Evolutionary conservation across 2,888 invertebrate species (phyloP).

Genomic region (Tetragonisca angustula): DNA sequence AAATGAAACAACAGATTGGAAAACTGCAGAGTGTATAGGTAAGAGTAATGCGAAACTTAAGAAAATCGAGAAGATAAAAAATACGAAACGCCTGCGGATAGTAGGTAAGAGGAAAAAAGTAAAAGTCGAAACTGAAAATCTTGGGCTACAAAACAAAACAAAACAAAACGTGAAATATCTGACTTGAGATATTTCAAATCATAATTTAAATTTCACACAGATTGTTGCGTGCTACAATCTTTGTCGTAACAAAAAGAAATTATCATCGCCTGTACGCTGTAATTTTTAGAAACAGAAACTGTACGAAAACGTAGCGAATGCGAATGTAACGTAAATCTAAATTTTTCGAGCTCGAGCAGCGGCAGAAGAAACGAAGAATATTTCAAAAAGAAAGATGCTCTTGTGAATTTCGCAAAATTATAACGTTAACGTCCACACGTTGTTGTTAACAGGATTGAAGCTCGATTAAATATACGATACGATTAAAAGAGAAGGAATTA

Average conservation of each 20-base stretch:
- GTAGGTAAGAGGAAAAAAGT: not conserved
- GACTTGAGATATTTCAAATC: not conserved
- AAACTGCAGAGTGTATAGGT: too few relatives aligned
- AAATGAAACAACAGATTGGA: too few relatives aligned
- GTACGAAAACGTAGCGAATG: too few relatives aligned
- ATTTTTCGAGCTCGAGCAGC: not conserved
- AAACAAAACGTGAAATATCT: not conserved
- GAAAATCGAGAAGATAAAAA: too few relatives aligned
- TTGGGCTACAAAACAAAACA: not conserved
- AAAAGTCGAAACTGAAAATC: not conserved
- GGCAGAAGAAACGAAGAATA: too few relatives aligned
- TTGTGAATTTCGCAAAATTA: not conserved
- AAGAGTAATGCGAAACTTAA: too few relatives aligned
- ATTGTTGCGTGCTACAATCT: not conserved
- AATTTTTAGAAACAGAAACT: not conserved
- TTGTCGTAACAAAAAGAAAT: not conserved
- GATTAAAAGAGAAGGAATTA: not conserved
- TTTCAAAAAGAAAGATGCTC: not conserved
- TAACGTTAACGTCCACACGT: not conserved
- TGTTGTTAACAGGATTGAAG: not conserved
- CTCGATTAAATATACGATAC: not conserved
- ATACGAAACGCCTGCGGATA: too few relatives aligned
- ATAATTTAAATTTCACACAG: not conserved
- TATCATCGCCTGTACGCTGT: not conserved
- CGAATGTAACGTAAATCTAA: not conserved